Conservation (phyloP, 2,797 vertebrate genomes). For the Halcyon leucocephala region DNA sequence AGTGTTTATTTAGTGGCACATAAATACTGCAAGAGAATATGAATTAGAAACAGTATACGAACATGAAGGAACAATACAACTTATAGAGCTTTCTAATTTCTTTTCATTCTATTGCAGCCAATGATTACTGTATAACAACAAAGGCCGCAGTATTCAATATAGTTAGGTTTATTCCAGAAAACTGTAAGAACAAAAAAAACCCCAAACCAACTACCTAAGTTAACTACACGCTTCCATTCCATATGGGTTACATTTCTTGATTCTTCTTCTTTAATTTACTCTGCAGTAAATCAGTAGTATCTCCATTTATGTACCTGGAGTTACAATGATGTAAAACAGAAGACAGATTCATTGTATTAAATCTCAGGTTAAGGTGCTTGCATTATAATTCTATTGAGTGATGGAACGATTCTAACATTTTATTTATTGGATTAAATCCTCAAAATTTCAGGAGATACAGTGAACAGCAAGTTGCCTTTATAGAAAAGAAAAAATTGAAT, state of each 20-base stretch:
- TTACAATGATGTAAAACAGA: background rate
- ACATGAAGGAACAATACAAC: background rate
- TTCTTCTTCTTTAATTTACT: background rate
- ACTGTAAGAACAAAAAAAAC: background rate
- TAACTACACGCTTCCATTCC: background rate
- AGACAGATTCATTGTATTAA: background rate
- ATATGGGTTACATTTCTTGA: background rate
- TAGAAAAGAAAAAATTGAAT: background rate
- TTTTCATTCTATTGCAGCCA: background rate
- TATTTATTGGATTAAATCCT: background rate
- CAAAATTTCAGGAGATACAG: background rate
- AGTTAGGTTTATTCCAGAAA: background rate
- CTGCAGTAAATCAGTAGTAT: background rate
- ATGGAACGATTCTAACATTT: background rate
- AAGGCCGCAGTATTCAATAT: background rate
- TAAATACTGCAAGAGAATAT: background rate
- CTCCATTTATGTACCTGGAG: background rate
- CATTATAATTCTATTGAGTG: background rate
- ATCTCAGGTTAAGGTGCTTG: background rate
- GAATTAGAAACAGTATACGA: background rate
- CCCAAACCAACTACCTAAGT: background rate
- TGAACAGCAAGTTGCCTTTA: background rate
- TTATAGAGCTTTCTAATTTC: background rate
- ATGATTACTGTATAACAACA: background rate
- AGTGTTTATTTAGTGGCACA: background rate